Conservation (phyloP, 1,140 invertebrate species). For the Brachionus angularis region DNA sequence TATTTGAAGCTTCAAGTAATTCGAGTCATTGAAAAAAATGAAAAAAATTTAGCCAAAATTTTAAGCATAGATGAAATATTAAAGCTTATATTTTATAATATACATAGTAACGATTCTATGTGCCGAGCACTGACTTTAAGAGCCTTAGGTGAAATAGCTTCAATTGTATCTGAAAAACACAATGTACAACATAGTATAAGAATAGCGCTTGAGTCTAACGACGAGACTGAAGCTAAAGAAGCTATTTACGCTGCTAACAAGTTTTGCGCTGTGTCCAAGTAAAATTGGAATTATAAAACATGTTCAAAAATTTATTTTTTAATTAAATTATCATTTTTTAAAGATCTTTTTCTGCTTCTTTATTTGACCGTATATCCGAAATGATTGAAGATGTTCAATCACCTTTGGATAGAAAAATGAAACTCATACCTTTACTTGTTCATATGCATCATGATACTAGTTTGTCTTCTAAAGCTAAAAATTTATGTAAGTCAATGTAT, state of each 20-base stretch:
- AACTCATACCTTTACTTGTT: conserved; percentile 22
- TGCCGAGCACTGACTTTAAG: conserved; percentile 23
- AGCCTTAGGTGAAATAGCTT: conserved; percentile 32
- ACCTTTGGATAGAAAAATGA: conserved; percentile 39
- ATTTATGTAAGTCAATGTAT: conserved; percentile 25
- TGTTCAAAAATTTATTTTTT: not conserved
- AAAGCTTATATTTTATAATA: conserved; percentile 37
- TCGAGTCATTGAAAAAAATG: conserved; percentile 36
- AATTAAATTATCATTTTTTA: not conserved
- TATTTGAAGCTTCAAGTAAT: conserved; percentile 40
- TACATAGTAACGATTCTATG: conserved; percentile 37
- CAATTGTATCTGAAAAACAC: conserved; percentile 35
- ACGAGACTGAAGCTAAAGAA: conserved; percentile 38
- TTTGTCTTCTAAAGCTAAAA: conserved; percentile 7
- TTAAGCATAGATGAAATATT: conserved; percentile 25
- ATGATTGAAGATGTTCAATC: conserved; percentile 36
- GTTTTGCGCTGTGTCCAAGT: conserved; percentile 38
- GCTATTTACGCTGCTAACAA: conserved; percentile 40
- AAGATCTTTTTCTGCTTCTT: conserved; percentile 19
- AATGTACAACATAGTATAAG: conserved; percentile 41
- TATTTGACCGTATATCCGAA: conserved; percentile 16
- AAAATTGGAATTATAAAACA: not conserved
- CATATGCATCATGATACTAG: conserved; percentile 33
- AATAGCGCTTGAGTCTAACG: conserved; percentile 20
- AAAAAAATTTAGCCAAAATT: conserved; percentile 39